Conservation (phyloP, 2,113 vertebrate genomes). For the Hydrochoerus hydrochaeris region DNA sequence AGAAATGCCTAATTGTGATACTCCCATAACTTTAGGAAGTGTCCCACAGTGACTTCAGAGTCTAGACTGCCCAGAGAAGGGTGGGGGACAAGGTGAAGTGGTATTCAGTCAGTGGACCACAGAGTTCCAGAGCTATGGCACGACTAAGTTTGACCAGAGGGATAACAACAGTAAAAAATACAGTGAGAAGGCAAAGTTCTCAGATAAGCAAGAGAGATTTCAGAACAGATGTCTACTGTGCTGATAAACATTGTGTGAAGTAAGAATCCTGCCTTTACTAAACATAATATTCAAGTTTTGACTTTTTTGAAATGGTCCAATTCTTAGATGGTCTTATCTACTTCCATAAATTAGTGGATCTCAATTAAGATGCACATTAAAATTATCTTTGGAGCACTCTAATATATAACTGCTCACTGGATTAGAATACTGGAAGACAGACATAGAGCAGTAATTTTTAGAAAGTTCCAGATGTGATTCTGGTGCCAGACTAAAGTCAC, state of each 20-base stretch:
- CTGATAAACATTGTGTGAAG: not conserved
- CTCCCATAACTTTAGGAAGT: not conserved
- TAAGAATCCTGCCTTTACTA: constrained; percentile 24
- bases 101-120: not conserved
- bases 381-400: not conserved
- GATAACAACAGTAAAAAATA: not conserved
- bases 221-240: not conserved
- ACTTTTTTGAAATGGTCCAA: not conserved
- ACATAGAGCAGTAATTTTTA: not conserved
- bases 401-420: not conserved
- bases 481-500: constrained; percentile 9
- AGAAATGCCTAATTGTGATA: constrained; percentile 27
- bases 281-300: not conserved
- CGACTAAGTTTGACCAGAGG: not conserved
- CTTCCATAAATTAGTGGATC: not conserved
- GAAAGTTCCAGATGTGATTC: not conserved
- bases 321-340: not conserved
- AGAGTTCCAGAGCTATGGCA: not conserved
- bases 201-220: not conserved
- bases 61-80: not conserved
- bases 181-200: not conserved
- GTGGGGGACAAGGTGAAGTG: not conserved
- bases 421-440: not conserved
- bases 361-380: not conserved
- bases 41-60: not conserved